phyloP scores from a whole-genome alignment of 2,888 invertebrate genomes.

The Apotomis betuletana region DNA sequence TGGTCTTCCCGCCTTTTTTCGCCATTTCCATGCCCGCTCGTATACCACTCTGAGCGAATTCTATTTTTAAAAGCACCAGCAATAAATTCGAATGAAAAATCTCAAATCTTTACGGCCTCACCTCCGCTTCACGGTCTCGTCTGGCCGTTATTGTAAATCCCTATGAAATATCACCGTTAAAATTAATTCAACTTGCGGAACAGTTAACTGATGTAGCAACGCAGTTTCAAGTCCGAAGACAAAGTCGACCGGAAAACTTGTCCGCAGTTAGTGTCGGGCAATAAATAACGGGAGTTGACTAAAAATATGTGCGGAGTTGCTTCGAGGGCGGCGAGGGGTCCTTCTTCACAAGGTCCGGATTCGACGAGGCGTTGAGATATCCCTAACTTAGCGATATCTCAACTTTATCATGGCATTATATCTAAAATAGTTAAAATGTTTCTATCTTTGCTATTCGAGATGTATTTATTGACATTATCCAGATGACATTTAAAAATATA shows the following conservation, averaged over 20 bases:
- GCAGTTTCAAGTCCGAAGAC: constrained; percentile 41
- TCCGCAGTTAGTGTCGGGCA: constrained; percentile 53
- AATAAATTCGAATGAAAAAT: constrained; percentile 26
- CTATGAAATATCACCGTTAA: constrained; percentile 34
- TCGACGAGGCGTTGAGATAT: too few relatives aligned
- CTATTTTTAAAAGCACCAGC: constrained; percentile 22
- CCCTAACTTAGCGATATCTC: too few relatives aligned
- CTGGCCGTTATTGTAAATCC: constrained; percentile 24
- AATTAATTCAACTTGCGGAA: constrained; percentile 40
- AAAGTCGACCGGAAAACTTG: constrained; percentile 43
- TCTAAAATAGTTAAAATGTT: too few relatives aligned
- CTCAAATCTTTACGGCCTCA: constrained; percentile 28
- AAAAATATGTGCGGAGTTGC: constrained; percentile 51
- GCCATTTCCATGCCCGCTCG: constrained; percentile 29
- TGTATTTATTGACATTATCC: too few relatives aligned
- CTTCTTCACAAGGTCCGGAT: constrained; percentile 39
- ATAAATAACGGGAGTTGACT: constrained; percentile 53
- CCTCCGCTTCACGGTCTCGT: constrained; percentile 10
- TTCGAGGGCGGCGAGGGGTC: constrained; percentile 44
- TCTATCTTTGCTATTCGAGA: too few relatives aligned
- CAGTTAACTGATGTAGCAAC: constrained; percentile 40
- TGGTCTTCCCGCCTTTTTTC: constrained; percentile 40
- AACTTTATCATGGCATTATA: too few relatives aligned
- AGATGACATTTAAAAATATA: too few relatives aligned
- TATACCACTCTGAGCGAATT: constrained; percentile 19